A percentile compares a stretch with the other conserved stretches of the same genome.
phyloP scores from a whole-genome alignment of 2,113 vertebrate species.

The Crypturellus undulatus region DNA sequence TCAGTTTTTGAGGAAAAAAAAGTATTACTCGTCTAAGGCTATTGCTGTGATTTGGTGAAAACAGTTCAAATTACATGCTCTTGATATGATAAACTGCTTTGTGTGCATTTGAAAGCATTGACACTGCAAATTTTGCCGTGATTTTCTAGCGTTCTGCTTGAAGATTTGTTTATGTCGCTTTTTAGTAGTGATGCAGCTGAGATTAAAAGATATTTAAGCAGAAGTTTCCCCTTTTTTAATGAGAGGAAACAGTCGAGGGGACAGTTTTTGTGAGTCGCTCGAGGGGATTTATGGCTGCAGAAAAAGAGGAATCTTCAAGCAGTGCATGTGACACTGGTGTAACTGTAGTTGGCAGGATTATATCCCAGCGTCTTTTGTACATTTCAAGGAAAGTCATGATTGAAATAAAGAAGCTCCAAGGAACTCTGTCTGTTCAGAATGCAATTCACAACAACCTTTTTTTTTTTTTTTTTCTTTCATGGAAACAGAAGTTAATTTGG shows the following conservation, averaged over 20 bases:
- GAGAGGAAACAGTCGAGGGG: not conserved
- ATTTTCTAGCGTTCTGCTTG: not conserved
- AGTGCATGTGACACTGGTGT: not conserved
- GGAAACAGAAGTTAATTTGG: not conserved
- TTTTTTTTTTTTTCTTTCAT: not conserved
- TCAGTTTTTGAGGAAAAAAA: not conserved
- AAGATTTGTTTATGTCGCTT: not conserved
- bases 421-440: not conserved
- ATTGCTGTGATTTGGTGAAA: not conserved
- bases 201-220: not conserved
- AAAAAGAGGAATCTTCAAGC: not conserved
- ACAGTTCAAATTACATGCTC: not conserved
- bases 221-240: not conserved
- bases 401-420: not conserved
- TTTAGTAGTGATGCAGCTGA: not conserved
- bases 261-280: not conserved
- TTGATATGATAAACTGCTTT: not conserved
- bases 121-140: not conserved
- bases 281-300: not conserved
- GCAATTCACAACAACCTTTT: accelerated
- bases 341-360: not conserved
- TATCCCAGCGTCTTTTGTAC: not conserved
- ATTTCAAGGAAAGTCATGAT: not conserved
- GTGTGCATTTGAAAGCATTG: not conserved
- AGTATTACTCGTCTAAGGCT: not conserved